Percentiles rank a stretch among this genome's conserved stretches.
These are phyloP conservation scores for Hiodon tergisus DNA, from an alignment of 2,113 vertebrate genomes.

Conservation along the genomic window DNA sequence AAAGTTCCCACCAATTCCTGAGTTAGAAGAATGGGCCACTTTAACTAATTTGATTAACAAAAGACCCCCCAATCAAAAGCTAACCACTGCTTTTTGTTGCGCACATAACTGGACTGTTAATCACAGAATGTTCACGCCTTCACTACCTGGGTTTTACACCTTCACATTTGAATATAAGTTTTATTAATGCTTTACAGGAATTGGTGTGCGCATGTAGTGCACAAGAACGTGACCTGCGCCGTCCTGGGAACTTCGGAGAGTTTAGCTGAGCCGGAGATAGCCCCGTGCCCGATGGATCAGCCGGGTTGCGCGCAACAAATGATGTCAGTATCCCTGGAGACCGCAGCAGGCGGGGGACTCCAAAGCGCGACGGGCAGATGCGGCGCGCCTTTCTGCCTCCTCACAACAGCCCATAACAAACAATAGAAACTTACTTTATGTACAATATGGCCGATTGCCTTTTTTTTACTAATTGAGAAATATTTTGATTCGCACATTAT, in stretches of 20 bases:
- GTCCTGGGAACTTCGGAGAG: constrained; percentile 83
- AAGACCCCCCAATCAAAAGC: not conserved
- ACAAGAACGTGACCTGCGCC: constrained; percentile 87
- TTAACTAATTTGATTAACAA: constrained; percentile 5
- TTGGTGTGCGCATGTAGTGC: constrained; percentile 93
- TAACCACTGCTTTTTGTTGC: not conserved
- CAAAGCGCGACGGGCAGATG: not conserved
- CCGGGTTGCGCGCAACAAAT: constrained; percentile 70
- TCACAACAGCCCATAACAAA: not conserved
- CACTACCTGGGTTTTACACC: not conserved
- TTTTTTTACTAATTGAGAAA: too few relatives aligned
- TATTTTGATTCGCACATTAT: too few relatives aligned
- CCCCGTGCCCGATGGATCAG: constrained; percentile 73
- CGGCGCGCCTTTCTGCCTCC: not conserved
- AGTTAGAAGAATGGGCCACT: not conserved
- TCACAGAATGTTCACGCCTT: not conserved
- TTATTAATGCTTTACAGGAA: constrained; percentile 64
- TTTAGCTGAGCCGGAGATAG: constrained; percentile 78
- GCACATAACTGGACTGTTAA: not conserved
- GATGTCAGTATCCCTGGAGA: constrained; percentile 54
- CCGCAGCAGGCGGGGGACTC: too few relatives aligned
- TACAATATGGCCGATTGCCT: too few relatives aligned
- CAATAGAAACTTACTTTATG: not conserved
- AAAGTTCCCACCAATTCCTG: not conserved
- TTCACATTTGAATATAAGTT: not conserved